Evolutionary conservation across 2,113 vertebrate genomes (phyloP).

Genomic region (Trogon melanurus): DNA sequence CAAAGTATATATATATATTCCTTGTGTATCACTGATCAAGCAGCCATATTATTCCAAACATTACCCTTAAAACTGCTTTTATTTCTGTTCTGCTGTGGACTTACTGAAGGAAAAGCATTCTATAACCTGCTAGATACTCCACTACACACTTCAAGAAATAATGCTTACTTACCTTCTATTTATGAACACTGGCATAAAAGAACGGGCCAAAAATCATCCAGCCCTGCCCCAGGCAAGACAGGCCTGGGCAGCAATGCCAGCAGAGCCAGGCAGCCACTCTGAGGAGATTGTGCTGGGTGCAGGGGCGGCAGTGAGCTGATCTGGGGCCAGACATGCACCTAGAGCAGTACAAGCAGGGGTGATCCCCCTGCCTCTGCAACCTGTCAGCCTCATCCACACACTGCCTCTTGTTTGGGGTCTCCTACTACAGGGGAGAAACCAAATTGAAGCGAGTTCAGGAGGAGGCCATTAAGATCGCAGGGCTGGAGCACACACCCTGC

Average conservation of each 20-base stretch:
- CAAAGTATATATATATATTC: neutral
- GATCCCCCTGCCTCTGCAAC: neutral
- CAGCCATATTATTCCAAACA: neutral
- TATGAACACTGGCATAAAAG: neutral
- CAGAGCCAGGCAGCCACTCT: neutral
- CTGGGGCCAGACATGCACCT: too few species aligned
- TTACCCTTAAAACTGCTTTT: neutral
- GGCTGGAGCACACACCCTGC: neutral
- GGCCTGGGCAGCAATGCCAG: fast-evolving
- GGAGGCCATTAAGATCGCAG: neutral
- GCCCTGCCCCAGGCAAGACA: neutral
- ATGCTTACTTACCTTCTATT: neutral
- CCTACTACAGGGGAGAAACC: neutral
- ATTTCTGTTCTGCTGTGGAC: neutral
- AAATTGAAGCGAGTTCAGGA: neutral
- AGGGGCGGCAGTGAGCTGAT: fast-evolving
- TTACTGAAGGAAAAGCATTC: neutral
- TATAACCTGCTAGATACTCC: neutral
- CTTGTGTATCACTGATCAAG: neutral
- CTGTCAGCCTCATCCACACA: neutral
- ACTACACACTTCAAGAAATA: neutral
- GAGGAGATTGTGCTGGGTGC: too few species aligned
- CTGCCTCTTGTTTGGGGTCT: too few species aligned
- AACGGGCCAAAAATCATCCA: neutral
- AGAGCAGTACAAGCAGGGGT: neutral